Evolutionary conservation across 2,888 invertebrate species (phyloP).

Genomic region (Zhengitettix transpicula): DNA sequence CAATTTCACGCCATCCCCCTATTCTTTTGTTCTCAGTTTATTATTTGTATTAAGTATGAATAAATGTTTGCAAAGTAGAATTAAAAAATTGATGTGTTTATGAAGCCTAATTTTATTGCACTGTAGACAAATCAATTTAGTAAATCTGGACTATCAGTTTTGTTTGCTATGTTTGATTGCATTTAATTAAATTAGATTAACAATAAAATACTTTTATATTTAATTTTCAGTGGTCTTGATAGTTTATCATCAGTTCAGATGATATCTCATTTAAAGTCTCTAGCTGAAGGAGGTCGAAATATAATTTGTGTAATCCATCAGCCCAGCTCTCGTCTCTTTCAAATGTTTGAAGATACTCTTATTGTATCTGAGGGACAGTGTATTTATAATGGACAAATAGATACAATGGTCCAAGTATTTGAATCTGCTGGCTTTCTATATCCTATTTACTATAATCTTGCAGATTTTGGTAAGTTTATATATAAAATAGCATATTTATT

Average conservation of each 20-base stretch:
- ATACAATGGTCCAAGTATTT: conserved; percentile 40
- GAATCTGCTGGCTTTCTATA: conserved; percentile 42
- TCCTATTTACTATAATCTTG: conserved; percentile 62
- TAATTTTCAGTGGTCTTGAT: conserved; percentile 35
- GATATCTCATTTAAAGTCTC: conserved; percentile 38
- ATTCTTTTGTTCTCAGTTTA: too few relatives aligned
- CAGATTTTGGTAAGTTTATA: conserved; percentile 47
- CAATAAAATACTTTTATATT: too few relatives aligned
- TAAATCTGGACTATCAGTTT: too few relatives aligned
- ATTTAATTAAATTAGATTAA: too few relatives aligned
- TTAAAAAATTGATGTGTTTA: too few relatives aligned
- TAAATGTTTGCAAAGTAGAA: too few relatives aligned
- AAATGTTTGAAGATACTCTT: conserved; percentile 54
- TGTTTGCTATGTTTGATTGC: too few relatives aligned
- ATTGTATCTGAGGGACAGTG: conserved; percentile 49
- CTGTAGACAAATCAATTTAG: too few relatives aligned
- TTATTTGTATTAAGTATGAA: too few relatives aligned
- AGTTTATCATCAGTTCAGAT: conserved; percentile 51
- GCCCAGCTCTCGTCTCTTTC: conserved; percentile 57
- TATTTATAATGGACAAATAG: conserved; percentile 47
- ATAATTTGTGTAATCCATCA: conserved; percentile 66
- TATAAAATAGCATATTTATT: not conserved
- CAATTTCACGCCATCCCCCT: too few relatives aligned
- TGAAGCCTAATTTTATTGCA: too few relatives aligned
- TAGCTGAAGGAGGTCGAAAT: conserved; percentile 47